Conservation (phyloP, 2,113 vertebrate genomes). For the Sinocyclocheilus anshuiensis region DNA sequence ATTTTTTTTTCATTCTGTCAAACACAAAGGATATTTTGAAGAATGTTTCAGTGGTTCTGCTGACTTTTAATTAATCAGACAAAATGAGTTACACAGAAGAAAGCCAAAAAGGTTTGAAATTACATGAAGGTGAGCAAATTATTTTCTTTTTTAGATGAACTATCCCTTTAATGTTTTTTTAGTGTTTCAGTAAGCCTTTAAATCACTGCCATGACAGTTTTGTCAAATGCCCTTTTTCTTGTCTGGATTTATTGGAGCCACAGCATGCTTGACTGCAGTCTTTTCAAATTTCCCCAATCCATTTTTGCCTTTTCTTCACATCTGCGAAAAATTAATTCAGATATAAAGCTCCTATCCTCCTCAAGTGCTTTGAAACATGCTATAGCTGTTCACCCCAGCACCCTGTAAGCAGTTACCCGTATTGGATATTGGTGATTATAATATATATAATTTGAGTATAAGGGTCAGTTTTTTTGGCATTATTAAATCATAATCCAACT, state of each 20-base stretch:
- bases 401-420: slow-evolving; percentile 25
- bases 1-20: too few relatives aligned
- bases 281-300: slow-evolving; percentile 45
- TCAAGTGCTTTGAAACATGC: slow-evolving; percentile 2
- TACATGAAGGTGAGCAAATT: neutral
- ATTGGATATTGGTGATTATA: slow-evolving; percentile 42
- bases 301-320: slow-evolving; percentile 25
- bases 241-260: slow-evolving; percentile 36
- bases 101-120: too few relatives aligned
- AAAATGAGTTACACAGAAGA: too few relatives aligned
- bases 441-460: slow-evolving; percentile 22
- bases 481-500: neutral
- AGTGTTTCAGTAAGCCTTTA: slow-evolving; percentile 10
- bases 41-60: too few relatives aligned
- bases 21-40: too few relatives aligned
- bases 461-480: neutral
- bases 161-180: neutral
- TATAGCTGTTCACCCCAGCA: slow-evolving; percentile 19
- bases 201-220: slow-evolving; percentile 11
- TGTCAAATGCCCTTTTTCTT: slow-evolving; percentile 27
- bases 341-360: neutral
- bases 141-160: neutral
- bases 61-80: too few relatives aligned
- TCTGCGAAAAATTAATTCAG: neutral
- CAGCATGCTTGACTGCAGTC: slow-evolving; percentile 30